Evolutionary conservation across 2,888 invertebrate species (phyloP).

Genomic region (Latrodectus elegans): DNA sequence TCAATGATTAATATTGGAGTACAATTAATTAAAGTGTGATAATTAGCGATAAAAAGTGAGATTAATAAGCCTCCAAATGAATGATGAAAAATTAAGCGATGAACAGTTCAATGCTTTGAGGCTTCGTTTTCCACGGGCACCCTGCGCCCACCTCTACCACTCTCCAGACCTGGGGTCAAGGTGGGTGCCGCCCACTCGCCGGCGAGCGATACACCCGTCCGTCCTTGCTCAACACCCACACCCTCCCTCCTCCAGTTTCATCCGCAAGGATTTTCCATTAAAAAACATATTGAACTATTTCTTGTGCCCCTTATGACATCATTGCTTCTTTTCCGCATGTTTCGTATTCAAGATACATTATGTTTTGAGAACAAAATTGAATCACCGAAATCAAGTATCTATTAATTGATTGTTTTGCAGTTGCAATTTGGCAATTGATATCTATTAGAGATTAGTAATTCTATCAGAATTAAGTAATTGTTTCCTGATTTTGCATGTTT

Average conservation of each 20-base stretch:
- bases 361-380: too few species aligned
- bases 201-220: slow-evolving; percentile 39
- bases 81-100: background rate
- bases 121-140: background rate
- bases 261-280: background rate
- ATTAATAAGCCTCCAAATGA: background rate
- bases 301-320: too few species aligned
- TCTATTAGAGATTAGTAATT: too few species aligned
- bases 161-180: slow-evolving; percentile 38
- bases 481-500: too few species aligned
- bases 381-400: too few species aligned
- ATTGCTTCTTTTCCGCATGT: too few species aligned
- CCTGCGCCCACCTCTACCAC: slow-evolving; percentile 30
- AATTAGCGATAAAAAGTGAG: background rate
- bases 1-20: background rate
- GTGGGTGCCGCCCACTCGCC: slow-evolving; percentile 50
- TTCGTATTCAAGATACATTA: too few species aligned
- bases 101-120: background rate
- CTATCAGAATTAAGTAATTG: too few species aligned
- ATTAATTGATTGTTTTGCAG: too few species aligned
- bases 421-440: too few species aligned
- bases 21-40: background rate
- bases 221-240: slow-evolving; percentile 49
- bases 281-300: background rate
- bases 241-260: slow-evolving; percentile 9